Percentiles rank a stretch among this genome's conserved stretches.
phyloP scores from a whole-genome alignment of 1,140 invertebrate genomes.

The Cotesia glomerata region DNA sequence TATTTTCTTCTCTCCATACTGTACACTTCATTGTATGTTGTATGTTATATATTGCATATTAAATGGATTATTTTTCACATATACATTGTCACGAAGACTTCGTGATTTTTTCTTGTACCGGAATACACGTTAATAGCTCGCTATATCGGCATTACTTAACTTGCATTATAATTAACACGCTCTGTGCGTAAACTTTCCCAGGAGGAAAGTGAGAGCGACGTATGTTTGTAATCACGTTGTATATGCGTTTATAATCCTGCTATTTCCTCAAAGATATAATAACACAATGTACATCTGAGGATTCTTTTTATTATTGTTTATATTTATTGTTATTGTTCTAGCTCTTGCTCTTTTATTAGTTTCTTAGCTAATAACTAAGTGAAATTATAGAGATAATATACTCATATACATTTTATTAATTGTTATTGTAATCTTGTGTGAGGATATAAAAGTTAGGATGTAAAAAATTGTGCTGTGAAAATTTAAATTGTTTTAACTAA shows the following conservation, averaged over 20 bases:
- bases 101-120: constrained; percentile 35
- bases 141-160: constrained; percentile 57
- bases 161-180: constrained; percentile 61
- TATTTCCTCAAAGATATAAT: constrained; percentile 21
- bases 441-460: no score
- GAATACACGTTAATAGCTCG: constrained; percentile 37
- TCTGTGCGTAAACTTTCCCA: constrained; percentile 61
- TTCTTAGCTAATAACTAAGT: background rate
- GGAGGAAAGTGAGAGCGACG: constrained; percentile 62
- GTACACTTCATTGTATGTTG: background rate
- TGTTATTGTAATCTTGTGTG: no score
- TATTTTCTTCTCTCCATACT: background rate
- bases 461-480: no score
- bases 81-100: constrained; percentile 31
- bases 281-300: background rate
- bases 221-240: constrained; percentile 51
- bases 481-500: no score
- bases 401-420: no score
- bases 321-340: constrained; percentile 17
- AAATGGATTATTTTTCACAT: background rate
- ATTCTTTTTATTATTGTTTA: background rate
- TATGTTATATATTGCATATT: no score
- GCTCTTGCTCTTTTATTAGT: background rate
- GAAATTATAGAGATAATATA: no score
- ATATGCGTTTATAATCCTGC: constrained; percentile 26